A percentile compares a stretch with the other conserved stretches of the same genome.
Conservation (phyloP, 2,797 vertebrate species). For the Acropternis orthonyx region DNA sequence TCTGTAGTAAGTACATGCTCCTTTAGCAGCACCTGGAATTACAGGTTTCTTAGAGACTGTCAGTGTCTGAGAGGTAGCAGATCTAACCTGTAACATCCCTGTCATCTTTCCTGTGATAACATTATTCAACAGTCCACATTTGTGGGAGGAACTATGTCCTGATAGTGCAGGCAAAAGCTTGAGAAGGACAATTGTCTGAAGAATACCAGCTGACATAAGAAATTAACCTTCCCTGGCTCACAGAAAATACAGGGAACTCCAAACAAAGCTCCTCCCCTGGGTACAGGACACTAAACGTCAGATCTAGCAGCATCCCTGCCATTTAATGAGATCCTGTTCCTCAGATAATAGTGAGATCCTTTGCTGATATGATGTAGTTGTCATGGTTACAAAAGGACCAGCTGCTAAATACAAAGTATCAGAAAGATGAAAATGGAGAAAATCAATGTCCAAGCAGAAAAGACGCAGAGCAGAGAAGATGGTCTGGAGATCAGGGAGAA, state of each 20-base stretch:
- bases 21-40: background rate
- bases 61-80: background rate
- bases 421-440: background rate
- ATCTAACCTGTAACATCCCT: background rate
- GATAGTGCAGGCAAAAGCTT: background rate
- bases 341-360: background rate
- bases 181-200: background rate
- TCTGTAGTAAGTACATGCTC: background rate
- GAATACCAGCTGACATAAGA: background rate
- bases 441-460: background rate
- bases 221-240: background rate
- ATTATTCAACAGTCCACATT: background rate
- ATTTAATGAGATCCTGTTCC: constrained; percentile 20
- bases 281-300: background rate
- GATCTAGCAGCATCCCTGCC: background rate
- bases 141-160: background rate
- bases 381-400: constrained; percentile 53
- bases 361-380: constrained; percentile 37
- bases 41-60: background rate
- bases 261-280: background rate
- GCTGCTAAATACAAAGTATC: constrained; percentile 25
- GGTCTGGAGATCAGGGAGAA: background rate
- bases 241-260: background rate
- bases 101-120: background rate
- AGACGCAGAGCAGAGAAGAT: rapidly evolving